A percentile compares a stretch with the other conserved stretches of the same genome.
Evolutionary conservation across 1,140 invertebrate species (phyloP).

Genomic region (Trichonephila inaurata): DNA sequence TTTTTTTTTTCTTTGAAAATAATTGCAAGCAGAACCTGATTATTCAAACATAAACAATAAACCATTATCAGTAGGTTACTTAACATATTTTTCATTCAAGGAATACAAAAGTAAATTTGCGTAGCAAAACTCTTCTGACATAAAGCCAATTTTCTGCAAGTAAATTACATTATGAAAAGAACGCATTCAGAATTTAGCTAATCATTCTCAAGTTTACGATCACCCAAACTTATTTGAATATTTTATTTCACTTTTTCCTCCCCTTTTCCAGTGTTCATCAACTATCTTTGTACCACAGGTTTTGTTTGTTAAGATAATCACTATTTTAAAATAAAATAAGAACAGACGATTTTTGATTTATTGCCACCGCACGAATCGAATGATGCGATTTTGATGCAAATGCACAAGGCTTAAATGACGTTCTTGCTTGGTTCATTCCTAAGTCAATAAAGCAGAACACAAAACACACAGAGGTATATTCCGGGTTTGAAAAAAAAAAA

Average conservation of each 20-base stretch:
- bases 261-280: conserved; percentile 1
- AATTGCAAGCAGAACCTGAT: not conserved
- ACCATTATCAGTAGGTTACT: not conserved
- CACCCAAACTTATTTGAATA: conserved; percentile 20
- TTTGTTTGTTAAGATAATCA: conserved; percentile 38
- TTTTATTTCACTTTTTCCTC: not conserved
- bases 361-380: conserved; percentile 38
- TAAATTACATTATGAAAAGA: not conserved
- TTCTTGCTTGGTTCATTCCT: conserved; percentile 1
- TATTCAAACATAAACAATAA: not conserved
- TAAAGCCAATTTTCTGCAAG: too few species aligned
- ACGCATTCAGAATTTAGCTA: not conserved
- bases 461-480: conserved; percentile 58
- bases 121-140: not conserved
- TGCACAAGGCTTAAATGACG: conserved; percentile 9
- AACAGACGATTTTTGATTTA: conserved; percentile 49
- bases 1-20: not conserved
- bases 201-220: not conserved
- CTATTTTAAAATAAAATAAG: not conserved
- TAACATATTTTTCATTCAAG: not conserved
- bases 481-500: conserved; percentile 13
- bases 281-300: not conserved
- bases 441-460: conserved; percentile 63
- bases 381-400: conserved; percentile 66
- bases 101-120: not conserved